Evolutionary conservation across 2,888 invertebrate genomes (phyloP), one percentile per base, ranked within the genome.

Genomic region (Eugnorisma glareosa): DNA sequence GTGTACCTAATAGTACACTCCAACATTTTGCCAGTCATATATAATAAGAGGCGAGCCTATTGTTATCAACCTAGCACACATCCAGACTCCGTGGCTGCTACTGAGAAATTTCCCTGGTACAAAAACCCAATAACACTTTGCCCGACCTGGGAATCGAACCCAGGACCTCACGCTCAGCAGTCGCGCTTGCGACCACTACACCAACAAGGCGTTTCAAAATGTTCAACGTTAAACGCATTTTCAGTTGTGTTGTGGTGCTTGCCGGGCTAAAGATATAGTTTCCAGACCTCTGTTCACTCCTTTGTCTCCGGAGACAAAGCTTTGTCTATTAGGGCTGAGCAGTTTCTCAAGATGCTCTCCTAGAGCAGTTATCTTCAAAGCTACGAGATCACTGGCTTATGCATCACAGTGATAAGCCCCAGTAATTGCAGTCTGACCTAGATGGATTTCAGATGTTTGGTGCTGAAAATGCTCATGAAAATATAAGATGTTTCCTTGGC

Each of bases 281-380:
- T 43, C 6, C 1, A 48, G n/a, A 75, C 1, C 2, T 37, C 28
- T 18, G 18, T 37, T 48, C 40, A 21, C 7, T 15, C 31, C 40
- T 75, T 75, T 75, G 63, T 40, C n/a, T 40, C 11, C n/a, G 10
- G 21, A 61, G 21, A 43, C n/a, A 73, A 73, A 73, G n/a, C n/a
- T n/a, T n/a, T n/a, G n/a, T n/a, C n/a, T n/a, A n/a, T n/a, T n/a
- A n/a, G 21, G 10, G 21, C 8, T 31, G 18, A 31, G 45, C 7
- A 40, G 18, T 28, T 67, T 24, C 67, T 57, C 45, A 24, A 28
- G 51, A 24, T 45, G n/a, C 43, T 37, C 28, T 77, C 45, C 37
- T 18, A 24, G 54, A 67, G 37, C 10, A 37, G 18, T 37, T 45
- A 76, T 77, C 54, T 40, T 75, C n/a, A 75, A 75, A 78, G 28